phyloP scores from a whole-genome alignment of 2,888 invertebrate genomes.

The Blera fallax region DNA sequence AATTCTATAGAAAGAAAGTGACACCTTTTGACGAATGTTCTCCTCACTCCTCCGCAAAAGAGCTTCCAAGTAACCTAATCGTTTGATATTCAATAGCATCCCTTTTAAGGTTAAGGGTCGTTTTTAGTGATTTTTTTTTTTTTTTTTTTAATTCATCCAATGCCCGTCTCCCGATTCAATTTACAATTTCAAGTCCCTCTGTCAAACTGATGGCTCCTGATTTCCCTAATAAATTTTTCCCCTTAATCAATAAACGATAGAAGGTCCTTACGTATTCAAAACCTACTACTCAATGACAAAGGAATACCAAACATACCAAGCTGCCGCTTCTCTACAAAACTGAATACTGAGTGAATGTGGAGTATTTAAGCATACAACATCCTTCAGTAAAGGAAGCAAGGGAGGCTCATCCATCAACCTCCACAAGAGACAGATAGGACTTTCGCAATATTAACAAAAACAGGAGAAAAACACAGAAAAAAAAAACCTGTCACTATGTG shows the following conservation, averaged over 20 bases:
- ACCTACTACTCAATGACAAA: constrained; percentile 60
- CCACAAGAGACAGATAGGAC: constrained; percentile 52
- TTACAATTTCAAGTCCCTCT: constrained; percentile 30
- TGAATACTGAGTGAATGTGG: constrained; percentile 37
- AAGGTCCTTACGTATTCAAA: constrained; percentile 56
- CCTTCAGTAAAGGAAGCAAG: neutral
- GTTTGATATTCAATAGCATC: constrained; percentile 49
- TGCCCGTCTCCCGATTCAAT: constrained; percentile 17
- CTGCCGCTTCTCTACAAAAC: constrained; percentile 38
- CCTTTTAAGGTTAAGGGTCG: neutral
- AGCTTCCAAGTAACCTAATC: neutral
- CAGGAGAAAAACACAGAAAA: constrained; percentile 7
- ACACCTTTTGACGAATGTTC: constrained; percentile 1
- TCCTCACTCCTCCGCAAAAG: neutral
- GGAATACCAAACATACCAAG: constrained; percentile 67
- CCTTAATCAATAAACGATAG: constrained; percentile 53
- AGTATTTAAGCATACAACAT: constrained; percentile 50
- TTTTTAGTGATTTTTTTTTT: no score
- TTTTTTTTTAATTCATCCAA: constrained; percentile 15
- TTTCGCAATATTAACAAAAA: constrained; percentile 50
- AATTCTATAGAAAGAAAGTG: neutral
- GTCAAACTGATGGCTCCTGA: constrained; percentile 38
- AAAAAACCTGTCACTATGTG: constrained; percentile 31
- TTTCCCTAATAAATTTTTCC: constrained; percentile 39
- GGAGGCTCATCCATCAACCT: constrained; percentile 67